Conservation (phyloP, 2,113 vertebrate species). For the Parus major region DNA sequence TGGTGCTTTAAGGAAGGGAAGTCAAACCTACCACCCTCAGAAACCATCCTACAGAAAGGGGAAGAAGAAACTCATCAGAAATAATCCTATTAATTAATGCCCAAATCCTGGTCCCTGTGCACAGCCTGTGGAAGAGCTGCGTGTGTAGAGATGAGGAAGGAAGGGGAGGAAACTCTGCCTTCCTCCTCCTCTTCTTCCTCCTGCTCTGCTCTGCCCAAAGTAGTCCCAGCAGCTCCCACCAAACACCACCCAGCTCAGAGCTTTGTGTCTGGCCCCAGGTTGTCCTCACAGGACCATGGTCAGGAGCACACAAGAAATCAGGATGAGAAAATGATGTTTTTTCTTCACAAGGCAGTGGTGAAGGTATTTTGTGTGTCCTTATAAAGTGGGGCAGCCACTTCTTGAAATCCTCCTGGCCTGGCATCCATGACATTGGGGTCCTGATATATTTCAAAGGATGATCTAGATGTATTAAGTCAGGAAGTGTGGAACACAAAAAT, state of each 20-base stretch:
- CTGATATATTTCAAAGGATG: not conserved
- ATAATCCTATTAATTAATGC: constrained; percentile 52
- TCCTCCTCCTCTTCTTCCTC: not conserved
- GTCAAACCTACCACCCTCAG: fast-evolving
- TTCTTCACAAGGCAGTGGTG: not conserved
- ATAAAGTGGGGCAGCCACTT: not conserved
- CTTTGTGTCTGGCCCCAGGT: fast-evolving
- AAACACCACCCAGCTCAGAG: not conserved
- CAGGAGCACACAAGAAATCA: not conserved
- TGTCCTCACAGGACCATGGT: fast-evolving
- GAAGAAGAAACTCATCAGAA: constrained; percentile 10
- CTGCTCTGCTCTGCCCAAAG: fast-evolving
- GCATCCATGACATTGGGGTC: not conserved
- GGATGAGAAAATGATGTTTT: fast-evolving
- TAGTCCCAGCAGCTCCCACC: not conserved
- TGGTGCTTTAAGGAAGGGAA: not conserved
- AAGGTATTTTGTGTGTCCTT: not conserved
- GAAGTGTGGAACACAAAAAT: not conserved
- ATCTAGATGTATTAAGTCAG: not conserved
- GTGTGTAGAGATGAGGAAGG: fast-evolving
- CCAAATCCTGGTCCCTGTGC: constrained; percentile 55
- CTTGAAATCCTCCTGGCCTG: not conserved
- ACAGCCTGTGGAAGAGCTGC: not conserved
- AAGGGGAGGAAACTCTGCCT: not conserved
- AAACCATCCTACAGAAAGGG: not conserved